Conservation (phyloP, 2,888 invertebrate genomes). For the Perithous albicinctus region DNA sequence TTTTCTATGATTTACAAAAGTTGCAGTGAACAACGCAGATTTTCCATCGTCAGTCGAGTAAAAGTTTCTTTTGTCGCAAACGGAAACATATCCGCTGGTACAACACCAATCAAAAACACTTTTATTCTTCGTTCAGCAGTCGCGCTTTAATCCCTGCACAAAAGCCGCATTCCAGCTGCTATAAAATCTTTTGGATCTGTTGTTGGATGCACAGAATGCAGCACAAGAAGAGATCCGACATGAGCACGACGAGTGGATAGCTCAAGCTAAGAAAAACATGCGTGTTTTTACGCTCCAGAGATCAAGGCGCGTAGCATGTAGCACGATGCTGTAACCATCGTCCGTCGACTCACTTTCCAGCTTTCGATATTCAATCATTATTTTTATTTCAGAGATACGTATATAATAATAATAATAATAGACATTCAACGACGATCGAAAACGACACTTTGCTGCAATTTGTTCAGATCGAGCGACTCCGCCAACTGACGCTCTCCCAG, state of each 20-base stretch:
- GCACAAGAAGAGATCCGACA: background rate
- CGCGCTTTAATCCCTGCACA: background rate
- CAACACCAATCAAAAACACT: background rate
- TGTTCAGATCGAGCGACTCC: slow-evolving; percentile 1
- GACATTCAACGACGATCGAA: slow-evolving; percentile 21
- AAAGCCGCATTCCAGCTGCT: background rate
- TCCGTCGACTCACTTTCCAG: slow-evolving; percentile 53
- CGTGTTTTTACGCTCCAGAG: slow-evolving; percentile 33
- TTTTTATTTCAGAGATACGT: background rate
- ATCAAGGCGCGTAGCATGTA: slow-evolving; percentile 19
- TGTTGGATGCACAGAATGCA: slow-evolving; percentile 13
- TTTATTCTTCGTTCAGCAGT: background rate
- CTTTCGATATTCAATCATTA: slow-evolving; percentile 27
- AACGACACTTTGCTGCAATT: background rate
- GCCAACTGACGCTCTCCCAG: background rate
- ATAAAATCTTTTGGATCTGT: slow-evolving; percentile 24
- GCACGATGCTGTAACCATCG: slow-evolving; percentile 1
- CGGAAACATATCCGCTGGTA: slow-evolving; percentile 60
- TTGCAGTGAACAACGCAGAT: slow-evolving; percentile 1
- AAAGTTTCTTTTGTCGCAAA: slow-evolving; percentile 45
- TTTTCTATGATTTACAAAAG: slow-evolving; percentile 15
- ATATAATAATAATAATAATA: no score
- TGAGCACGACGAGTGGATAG: no score
- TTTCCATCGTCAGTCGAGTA: slow-evolving; percentile 15
- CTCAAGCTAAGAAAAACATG: background rate